Conservation (phyloP, 1,140 invertebrate species). For the Rhopalosiphum maidis region DNA sequence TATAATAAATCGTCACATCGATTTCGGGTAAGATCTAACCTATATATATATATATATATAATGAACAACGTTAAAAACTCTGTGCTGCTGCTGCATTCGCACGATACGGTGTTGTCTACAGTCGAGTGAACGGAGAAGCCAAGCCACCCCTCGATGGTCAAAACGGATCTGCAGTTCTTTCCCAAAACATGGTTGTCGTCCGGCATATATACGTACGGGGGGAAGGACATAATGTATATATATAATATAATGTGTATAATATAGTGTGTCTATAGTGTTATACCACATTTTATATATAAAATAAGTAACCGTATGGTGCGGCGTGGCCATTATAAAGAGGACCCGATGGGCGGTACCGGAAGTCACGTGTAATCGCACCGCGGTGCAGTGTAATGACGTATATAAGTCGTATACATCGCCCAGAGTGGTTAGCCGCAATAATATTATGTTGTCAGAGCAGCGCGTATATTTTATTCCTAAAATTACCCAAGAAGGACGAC, state of each 20-base stretch:
- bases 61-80: neutral
- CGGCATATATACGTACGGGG: neutral
- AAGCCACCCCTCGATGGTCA: neutral
- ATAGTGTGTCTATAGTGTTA: neutral
- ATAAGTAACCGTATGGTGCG: neutral
- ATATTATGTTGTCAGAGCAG: neutral
- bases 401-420: neutral
- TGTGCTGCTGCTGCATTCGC: neutral
- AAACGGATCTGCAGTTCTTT: neutral
- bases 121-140: neutral
- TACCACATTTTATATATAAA: neutral
- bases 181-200: neutral
- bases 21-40: neutral
- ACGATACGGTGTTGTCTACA: neutral
- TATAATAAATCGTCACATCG: neutral
- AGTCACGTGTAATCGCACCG: constrained; percentile 35
- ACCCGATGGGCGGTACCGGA: constrained; percentile 53
- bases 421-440: neutral
- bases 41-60: no score
- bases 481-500: neutral
- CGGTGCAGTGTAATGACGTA: neutral
- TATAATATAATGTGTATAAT: neutral
- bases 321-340: neutral
- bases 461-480: neutral
- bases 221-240: neutral